These are phyloP conservation scores for Cyclopterus lumpus DNA, from an alignment of 2,797 vertebrate species.

Conservation along the genomic window DNA sequence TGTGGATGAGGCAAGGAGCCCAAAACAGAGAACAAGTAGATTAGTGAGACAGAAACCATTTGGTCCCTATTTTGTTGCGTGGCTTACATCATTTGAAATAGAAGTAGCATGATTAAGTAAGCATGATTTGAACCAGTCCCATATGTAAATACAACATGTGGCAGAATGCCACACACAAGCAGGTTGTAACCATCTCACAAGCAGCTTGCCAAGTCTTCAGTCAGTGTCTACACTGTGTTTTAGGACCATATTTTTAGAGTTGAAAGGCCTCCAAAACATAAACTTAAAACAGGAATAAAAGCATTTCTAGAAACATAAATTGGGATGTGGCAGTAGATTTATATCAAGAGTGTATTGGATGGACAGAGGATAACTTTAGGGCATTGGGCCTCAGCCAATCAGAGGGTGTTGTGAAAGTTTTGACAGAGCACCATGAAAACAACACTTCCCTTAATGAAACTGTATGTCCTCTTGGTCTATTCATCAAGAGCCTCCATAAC, in stretches of 20 bases:
- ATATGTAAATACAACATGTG: neutral
- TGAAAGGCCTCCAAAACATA: neutral
- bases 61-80: neutral
- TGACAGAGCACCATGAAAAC: neutral
- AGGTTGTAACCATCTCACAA: conserved; percentile 5
- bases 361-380: no score
- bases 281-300: neutral
- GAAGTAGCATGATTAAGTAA: neutral
- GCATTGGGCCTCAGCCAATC: neutral
- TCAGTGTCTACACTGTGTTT: neutral
- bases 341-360: neutral
- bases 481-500: conserved; percentile 28
- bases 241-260: neutral
- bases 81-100: neutral
- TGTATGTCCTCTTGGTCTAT: neutral
- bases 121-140: neutral
- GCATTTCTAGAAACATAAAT: neutral
- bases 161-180: neutral
- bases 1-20: neutral
- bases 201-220: neutral
- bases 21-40: neutral
- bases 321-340: neutral
- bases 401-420: neutral
- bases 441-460: neutral
- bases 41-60: no score